Conservation (phyloP, 2,113 vertebrate genomes). For the Gracilinanus agilis region DNA sequence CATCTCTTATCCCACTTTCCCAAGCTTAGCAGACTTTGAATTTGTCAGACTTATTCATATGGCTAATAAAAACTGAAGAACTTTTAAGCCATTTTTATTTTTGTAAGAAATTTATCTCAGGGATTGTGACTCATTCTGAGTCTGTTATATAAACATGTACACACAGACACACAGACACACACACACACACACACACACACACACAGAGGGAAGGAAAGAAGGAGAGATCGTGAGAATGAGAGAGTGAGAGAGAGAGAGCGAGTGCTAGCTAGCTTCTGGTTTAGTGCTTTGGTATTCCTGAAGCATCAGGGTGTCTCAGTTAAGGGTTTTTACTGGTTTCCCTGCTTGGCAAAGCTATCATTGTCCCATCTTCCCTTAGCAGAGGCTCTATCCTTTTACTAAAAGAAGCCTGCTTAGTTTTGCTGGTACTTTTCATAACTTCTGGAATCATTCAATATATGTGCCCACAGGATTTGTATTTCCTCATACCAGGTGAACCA, state of each 20-base stretch:
- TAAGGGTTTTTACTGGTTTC: conserved; percentile 29
- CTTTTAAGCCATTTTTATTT: conserved; percentile 60
- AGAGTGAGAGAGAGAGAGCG: neutral
- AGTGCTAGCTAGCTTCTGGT: no score
- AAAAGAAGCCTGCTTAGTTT: neutral
- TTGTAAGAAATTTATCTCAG: conserved; percentile 20
- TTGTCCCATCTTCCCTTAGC: neutral
- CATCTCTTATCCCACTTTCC: neutral
- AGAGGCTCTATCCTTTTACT: neutral
- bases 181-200: no score
- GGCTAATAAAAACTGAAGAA: conserved; percentile 36
- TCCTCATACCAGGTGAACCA: neutral
- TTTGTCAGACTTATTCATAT: neutral
- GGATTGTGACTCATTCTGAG: conserved; percentile 50
- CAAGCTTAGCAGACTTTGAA: conserved; percentile 6
- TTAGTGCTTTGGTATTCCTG: neutral
- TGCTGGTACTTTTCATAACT: neutral
- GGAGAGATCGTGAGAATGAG: neutral
- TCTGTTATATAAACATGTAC: neutral
- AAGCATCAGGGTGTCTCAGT: conserved; percentile 49
- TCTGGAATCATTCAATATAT: neutral
- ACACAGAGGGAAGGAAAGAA: no score
- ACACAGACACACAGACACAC: no score
- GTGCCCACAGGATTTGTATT: neutral
- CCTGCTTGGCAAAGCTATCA: conserved; percentile 4